Evolutionary conservation across 2,797 vertebrate species (phyloP).

Genomic region (Rhynchotus rufescens): DNA sequence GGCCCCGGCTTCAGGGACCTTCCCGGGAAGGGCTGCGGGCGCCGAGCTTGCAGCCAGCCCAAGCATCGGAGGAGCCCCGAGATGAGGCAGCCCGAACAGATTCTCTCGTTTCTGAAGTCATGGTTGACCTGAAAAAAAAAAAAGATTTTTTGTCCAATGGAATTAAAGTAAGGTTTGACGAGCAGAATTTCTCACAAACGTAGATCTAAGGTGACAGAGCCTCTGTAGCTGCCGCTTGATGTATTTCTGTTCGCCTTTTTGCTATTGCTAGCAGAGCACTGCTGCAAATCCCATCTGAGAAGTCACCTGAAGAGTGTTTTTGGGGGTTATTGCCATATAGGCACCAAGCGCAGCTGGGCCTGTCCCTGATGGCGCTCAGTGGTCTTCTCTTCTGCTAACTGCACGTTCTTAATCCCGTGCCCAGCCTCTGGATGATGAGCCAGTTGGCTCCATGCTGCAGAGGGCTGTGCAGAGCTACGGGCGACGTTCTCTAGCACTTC

Average conservation of each 20-base stretch:
- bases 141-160: not conserved
- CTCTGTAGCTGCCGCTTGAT: not conserved
- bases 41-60: not conserved
- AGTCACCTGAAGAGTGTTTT: not conserved
- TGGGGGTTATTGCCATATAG: not conserved
- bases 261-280: not conserved
- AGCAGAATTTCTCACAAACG: not conserved
- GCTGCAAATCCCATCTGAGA: not conserved
- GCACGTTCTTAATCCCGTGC: not conserved
- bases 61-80: not conserved
- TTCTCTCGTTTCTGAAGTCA: not conserved
- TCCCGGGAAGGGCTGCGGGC: too few species aligned
- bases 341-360: not conserved
- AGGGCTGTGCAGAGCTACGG: not conserved
- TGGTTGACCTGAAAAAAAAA: not conserved
- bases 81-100: not conserved
- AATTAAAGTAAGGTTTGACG: not conserved
- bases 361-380: not conserved
- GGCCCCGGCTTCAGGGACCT: too few species aligned
- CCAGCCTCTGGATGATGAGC: not conserved
- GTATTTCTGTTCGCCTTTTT: not conserved
- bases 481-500: not conserved
- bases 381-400: too few species aligned
- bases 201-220: not conserved
- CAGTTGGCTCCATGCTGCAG: fast-evolving